Conservation (phyloP, 2,888 invertebrate genomes). For the Galeruca laticollis region DNA sequence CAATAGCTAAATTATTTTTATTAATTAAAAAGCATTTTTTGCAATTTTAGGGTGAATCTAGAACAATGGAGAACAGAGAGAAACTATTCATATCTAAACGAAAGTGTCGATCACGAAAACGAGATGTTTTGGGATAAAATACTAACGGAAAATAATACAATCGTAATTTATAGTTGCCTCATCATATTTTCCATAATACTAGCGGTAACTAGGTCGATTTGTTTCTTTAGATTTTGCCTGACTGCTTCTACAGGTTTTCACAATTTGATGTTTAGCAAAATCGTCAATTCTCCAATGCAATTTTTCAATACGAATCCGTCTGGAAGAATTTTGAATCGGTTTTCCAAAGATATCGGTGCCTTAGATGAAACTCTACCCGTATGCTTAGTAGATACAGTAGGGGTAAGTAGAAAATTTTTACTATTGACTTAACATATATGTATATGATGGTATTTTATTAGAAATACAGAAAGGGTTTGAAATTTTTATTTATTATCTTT, state of each 20-base stretch:
- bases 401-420: conserved; percentile 37
- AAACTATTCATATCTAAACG: conserved; percentile 57
- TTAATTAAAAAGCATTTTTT: too few species aligned
- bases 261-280: conserved; percentile 66
- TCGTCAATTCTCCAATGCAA: conserved; percentile 72
- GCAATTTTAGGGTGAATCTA: conserved; percentile 48
- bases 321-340: conserved; percentile 74
- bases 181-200: conserved; percentile 60
- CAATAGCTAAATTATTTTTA: too few species aligned
- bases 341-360: conserved; percentile 76
- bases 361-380: conserved; percentile 68
- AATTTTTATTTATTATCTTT: too few species aligned
- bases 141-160: conserved; percentile 52
- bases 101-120: background rate
- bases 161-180: conserved; percentile 61
- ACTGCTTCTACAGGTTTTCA: conserved; percentile 70
- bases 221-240: conserved; percentile 69
- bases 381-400: conserved; percentile 66
- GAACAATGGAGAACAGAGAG: conserved; percentile 70
- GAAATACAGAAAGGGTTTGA: too few species aligned
- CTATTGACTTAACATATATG: too few species aligned
- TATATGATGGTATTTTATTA: too few species aligned
- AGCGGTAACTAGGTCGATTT: conserved; percentile 63
- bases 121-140: conserved; percentile 18
- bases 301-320: conserved; percentile 78